A percentile compares a stretch with the other conserved stretches of the same genome.
Evolutionary conservation across 2,888 invertebrate species (phyloP).

Genomic region (Omphaloscelis lunosa): DNA sequence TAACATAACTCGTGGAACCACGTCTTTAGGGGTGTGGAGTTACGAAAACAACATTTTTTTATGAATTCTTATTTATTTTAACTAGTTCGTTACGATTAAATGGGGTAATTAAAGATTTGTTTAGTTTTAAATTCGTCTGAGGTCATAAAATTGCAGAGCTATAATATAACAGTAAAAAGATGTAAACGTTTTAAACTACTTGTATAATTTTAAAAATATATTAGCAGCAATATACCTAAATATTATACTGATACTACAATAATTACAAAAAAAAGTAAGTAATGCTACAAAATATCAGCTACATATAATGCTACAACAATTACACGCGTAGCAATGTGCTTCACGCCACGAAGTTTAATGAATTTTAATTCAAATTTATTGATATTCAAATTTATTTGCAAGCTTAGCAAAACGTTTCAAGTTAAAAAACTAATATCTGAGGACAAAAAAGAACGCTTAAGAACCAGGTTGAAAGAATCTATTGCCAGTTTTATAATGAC

Average conservation of each 20-base stretch:
- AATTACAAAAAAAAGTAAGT: neutral
- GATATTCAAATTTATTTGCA: no score
- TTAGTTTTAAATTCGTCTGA: constrained; percentile 38
- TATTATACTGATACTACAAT: neutral
- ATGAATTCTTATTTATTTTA: constrained; percentile 57
- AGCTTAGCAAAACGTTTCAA: no score
- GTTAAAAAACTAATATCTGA: neutral
- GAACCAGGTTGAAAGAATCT: neutral
- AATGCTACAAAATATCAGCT: neutral
- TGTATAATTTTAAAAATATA: neutral
- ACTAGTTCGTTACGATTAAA: constrained; percentile 49
- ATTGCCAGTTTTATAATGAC: neutral
- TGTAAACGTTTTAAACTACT: neutral
- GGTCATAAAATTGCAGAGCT: constrained; percentile 16
- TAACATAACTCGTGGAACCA: constrained; percentile 60
- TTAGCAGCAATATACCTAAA: neutral
- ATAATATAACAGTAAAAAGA: constrained; percentile 22
- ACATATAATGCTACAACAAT: neutral
- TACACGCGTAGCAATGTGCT: neutral
- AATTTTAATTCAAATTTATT: no score
- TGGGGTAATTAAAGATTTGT: constrained; percentile 34
- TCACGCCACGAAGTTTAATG: neutral
- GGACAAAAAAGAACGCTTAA: neutral
- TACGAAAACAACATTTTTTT: constrained; percentile 49
- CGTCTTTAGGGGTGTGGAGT: constrained; percentile 60